Evolutionary conservation across 1,140 invertebrate genomes (phyloP), one percentile per base, ranked within the genome.

Genomic region (Grapholita molesta): DNA sequence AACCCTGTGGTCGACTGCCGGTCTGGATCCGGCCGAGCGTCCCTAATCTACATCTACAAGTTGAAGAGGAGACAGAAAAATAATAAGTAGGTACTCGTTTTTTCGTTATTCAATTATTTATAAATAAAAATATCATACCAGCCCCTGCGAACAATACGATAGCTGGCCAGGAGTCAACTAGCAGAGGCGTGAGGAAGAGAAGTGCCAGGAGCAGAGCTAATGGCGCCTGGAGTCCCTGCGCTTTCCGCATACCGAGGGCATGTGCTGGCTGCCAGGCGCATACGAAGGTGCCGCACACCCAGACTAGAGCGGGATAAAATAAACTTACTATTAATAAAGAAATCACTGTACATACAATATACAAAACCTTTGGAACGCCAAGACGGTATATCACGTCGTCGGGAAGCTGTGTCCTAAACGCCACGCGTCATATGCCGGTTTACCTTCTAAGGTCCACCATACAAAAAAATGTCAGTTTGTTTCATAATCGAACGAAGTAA

Each of bases 101-200:
- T n/a, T n/a, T n/a, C n/a, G n/a, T n/a, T n/a, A n/a, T n/a, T n/a
- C 12, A 11, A 52, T 25, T 24, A 28, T 15, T 12, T 24, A 67
- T 30, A 12, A 48, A 18, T n/a, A 52, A 64, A 21, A 11, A 64
- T 15, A 33, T 67, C 65, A 71, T 85, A 92, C 92, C 92, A 67
- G 91, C 92, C 28, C 81, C 84, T 66, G 89, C 88, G 70, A 92
- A 92, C 5, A 92, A 81, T n/a, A 86, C 81, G 21, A 92, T 86
- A 15, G 92, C 91, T 7, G 92, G 92, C 92, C 92, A 92, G 9
- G 92, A 92, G 69, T 91, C 90, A 2, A 91, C 70, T 12, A 92
- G 69, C 18, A 92, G 74, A 18, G 92, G 92, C 8, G 86, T 90
- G 1, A 91, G 84, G 35, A 92, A 84, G 32, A 92, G 70, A 18